phyloP scores from a whole-genome alignment of 2,113 vertebrate genomes.

The Lycocorax pyrrhopterus region DNA sequence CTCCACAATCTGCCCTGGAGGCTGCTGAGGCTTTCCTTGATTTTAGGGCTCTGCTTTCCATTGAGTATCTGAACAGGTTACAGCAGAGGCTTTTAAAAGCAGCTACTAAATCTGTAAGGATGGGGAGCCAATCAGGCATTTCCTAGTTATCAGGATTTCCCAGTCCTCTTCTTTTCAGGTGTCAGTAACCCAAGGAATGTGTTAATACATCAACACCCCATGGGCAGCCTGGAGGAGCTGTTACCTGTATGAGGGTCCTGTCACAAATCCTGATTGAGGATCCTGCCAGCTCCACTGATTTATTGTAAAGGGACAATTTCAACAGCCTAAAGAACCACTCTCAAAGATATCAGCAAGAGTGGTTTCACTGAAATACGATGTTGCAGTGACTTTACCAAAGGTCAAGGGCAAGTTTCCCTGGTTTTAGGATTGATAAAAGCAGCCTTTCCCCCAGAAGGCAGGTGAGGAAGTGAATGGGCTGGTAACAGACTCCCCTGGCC shows the following conservation, averaged over 20 bases:
- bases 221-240: rapidly evolving
- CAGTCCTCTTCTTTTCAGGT: not conserved
- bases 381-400: not conserved
- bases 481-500: not conserved
- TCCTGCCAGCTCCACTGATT: not conserved
- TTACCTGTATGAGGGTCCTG: not conserved
- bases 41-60: not conserved
- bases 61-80: not conserved
- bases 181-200: not conserved
- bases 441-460: not conserved
- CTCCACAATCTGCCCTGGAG: not conserved
- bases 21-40: not conserved
- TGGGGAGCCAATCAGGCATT: not conserved
- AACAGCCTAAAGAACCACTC: not conserved
- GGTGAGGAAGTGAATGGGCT: not conserved
- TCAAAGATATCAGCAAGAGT: not conserved
- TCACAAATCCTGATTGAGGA: not conserved
- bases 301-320: not conserved
- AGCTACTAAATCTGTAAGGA: not conserved
- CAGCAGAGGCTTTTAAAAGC: not conserved
- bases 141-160: not conserved
- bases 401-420: not conserved
- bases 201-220: rapidly evolving
- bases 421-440: not conserved
- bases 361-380: rapidly evolving